These are phyloP conservation scores for Macrotus californicus DNA, from an alignment of 2,113 vertebrate genomes.

Conservation along the genomic window DNA sequence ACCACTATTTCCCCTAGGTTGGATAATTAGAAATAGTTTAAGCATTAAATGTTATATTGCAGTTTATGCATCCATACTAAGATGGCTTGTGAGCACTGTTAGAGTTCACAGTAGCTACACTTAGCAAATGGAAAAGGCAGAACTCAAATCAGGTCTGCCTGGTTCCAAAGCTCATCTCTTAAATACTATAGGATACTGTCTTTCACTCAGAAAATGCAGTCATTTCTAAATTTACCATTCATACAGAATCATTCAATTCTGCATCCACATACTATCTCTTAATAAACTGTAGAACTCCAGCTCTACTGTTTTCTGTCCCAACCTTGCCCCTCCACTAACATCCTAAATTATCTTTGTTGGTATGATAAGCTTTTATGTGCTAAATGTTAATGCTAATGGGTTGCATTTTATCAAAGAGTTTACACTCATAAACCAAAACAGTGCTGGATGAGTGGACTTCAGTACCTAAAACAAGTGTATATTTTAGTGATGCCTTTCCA, in stretches of 20 bases:
- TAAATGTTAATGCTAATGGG: not conserved
- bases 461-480: not conserved
- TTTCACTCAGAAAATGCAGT: not conserved
- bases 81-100: not conserved
- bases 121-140: not conserved
- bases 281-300: not conserved
- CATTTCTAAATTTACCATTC: not conserved
- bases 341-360: not conserved
- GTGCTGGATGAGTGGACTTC: not conserved
- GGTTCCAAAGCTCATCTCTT: not conserved
- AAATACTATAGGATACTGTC: not conserved
- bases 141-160: not conserved
- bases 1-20: not conserved
- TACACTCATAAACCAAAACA: not conserved
- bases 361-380: not conserved
- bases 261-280: not conserved
- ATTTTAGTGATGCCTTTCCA: not conserved
- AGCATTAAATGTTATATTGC: not conserved
- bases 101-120: not conserved
- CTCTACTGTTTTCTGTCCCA: not conserved
- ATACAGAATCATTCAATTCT: not conserved
- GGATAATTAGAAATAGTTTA: not conserved
- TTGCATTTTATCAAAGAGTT: conserved; percentile 11
- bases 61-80: not conserved
- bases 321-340: not conserved